These are phyloP conservation scores for Tetrao urogallus DNA, from an alignment of 2,113 vertebrate species.

Conservation along the genomic window DNA sequence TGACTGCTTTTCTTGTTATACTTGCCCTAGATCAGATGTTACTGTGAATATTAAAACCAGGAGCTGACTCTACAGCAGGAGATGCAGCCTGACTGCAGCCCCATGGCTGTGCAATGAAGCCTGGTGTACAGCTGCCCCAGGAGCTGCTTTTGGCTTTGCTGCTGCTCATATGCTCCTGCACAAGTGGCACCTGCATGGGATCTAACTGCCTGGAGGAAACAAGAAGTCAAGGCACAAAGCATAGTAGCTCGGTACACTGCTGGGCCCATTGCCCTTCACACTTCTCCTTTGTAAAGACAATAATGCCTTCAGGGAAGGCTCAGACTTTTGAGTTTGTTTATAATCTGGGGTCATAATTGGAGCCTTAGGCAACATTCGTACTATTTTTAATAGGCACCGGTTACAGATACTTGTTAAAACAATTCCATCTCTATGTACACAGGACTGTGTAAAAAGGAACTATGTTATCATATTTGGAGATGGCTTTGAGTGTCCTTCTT, in stretches of 20 bases:
- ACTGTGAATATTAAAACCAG: background rate
- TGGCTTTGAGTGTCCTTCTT: background rate
- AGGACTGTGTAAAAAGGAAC: background rate
- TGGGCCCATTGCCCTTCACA: background rate
- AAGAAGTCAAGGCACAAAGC: background rate
- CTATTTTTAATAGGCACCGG: background rate
- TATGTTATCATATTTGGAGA: accelerated
- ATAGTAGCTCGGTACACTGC: background rate
- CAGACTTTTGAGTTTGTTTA: background rate
- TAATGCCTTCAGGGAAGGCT: background rate
- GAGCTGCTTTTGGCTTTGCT: background rate
- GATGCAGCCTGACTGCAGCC: background rate
- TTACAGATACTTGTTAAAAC: background rate
- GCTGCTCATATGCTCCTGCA: background rate
- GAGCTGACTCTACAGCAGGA: accelerated
- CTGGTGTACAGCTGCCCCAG: background rate
- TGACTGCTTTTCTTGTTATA: background rate
- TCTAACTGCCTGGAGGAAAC: background rate
- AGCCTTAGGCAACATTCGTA: background rate
- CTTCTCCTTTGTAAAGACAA: background rate
- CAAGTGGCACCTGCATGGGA: background rate
- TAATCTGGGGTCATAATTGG: background rate
- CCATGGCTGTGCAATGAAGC: background rate
- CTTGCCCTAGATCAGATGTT: background rate
- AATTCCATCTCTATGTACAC: background rate